A percentile compares a stretch with the other conserved stretches of the same genome.
These are phyloP conservation scores for Hemicordylus capensis DNA, from an alignment of 2,113 vertebrate species.

Conservation along the genomic window DNA sequence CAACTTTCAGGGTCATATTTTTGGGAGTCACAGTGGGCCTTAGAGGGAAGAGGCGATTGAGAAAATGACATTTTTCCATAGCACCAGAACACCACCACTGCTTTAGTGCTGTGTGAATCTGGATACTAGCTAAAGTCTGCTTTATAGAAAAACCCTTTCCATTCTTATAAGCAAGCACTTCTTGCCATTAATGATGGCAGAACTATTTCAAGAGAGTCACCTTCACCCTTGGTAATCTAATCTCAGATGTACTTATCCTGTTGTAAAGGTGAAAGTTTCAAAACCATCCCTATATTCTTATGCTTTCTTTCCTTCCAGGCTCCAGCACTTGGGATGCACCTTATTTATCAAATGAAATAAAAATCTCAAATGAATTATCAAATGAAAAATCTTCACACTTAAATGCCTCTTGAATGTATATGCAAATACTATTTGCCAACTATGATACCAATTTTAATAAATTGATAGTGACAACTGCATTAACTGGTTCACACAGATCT, in stretches of 20 bases:
- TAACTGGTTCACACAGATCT: not conserved
- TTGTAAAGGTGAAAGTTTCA: not conserved
- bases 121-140: too few species aligned
- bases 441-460: not conserved
- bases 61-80: too few species aligned
- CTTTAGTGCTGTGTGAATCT: too few species aligned
- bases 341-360: not conserved
- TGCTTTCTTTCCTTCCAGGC: not conserved
- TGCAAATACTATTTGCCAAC: not conserved
- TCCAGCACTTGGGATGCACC: not conserved
- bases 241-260: not conserved
- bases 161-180: constrained; percentile 1
- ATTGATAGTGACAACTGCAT: not conserved
- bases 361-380: too few species aligned
- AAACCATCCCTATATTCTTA: not conserved
- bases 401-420: not conserved
- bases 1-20: too few species aligned
- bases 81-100: too few species aligned
- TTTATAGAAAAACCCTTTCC: too few species aligned
- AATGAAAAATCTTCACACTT: not conserved
- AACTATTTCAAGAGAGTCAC: not conserved
- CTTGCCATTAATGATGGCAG: not conserved
- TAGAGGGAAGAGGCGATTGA: too few species aligned
- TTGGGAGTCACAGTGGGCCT: too few species aligned
- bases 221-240: not conserved